Evolutionary conservation across 2,113 vertebrate species (phyloP).

Genomic region (Apodemus sylvaticus): DNA sequence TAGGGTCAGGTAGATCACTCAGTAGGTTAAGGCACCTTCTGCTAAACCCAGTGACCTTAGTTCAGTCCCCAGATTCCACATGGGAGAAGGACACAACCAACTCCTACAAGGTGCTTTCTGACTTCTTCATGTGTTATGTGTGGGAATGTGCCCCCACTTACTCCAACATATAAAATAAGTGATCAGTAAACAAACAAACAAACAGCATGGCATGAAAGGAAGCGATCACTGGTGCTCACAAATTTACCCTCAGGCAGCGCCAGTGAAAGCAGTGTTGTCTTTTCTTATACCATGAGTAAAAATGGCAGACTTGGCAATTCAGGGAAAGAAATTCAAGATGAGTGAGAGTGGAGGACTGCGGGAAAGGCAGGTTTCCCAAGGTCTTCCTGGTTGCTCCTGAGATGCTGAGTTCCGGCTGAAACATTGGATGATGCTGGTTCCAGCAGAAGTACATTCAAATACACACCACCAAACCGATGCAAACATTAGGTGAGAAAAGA

Average conservation of each 20-base stretch:
- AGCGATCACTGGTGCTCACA: not conserved
- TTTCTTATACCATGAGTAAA: not conserved
- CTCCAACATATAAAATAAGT: not conserved
- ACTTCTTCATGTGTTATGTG: not conserved
- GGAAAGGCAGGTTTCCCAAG: constrained; percentile 31
- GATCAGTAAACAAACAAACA: not conserved
- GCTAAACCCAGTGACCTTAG: not conserved
- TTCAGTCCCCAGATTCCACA: not conserved
- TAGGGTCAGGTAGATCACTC: too few relatives aligned
- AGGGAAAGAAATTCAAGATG: not conserved
- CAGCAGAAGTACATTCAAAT: constrained; percentile 27
- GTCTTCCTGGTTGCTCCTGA: not conserved
- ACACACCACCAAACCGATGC: not conserved
- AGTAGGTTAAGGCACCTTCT: not conserved
- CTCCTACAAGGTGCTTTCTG: not conserved
- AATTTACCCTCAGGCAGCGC: not conserved
- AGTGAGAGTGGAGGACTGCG: not conserved
- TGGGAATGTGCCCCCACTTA: not conserved
- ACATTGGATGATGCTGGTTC: not conserved
- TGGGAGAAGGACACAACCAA: not conserved
- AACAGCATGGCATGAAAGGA: not conserved
- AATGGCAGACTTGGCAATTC: not conserved
- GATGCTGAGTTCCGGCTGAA: not conserved
- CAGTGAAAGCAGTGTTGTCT: not conserved
- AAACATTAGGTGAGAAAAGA: constrained; percentile 38